Conservation (phyloP, 2,797 vertebrate species). For the Catamblyrhynchus diadema region DNA sequence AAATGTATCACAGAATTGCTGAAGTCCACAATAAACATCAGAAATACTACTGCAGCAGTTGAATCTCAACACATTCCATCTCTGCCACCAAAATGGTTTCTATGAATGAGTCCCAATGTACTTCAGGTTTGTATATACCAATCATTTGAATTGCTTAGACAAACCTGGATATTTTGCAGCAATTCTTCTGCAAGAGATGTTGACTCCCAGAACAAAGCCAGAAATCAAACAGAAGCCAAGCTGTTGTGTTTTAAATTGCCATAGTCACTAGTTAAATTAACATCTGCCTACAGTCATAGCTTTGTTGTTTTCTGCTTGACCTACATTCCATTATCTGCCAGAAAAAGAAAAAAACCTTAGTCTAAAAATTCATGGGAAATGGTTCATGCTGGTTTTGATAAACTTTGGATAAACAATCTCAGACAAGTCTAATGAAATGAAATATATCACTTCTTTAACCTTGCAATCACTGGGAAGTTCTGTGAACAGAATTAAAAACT, state of each 20-base stretch:
- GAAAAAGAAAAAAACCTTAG: background rate
- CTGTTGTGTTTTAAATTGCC: background rate
- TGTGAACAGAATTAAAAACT: background rate
- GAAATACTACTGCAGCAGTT: background rate
- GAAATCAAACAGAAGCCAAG: background rate
- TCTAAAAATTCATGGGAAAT: constrained; percentile 13
- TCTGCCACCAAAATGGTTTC: background rate
- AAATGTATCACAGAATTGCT: background rate
- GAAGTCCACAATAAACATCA: background rate
- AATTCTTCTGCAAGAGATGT: background rate
- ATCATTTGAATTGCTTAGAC: background rate
- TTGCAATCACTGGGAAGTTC: background rate
- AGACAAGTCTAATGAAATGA: background rate
- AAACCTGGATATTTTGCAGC: background rate
- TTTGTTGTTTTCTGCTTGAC: background rate
- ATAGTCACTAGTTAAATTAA: background rate
- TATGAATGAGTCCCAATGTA: background rate
- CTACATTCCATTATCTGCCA: background rate
- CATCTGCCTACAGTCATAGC: background rate
- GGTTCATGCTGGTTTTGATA: background rate
- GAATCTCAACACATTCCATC: background rate
- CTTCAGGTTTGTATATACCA: background rate
- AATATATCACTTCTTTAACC: constrained; percentile 3
- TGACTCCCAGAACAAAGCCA: background rate
- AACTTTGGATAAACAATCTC: background rate